Evolutionary conservation across 2,888 invertebrate species (phyloP).

Genomic region (Drosophila falleni): DNA sequence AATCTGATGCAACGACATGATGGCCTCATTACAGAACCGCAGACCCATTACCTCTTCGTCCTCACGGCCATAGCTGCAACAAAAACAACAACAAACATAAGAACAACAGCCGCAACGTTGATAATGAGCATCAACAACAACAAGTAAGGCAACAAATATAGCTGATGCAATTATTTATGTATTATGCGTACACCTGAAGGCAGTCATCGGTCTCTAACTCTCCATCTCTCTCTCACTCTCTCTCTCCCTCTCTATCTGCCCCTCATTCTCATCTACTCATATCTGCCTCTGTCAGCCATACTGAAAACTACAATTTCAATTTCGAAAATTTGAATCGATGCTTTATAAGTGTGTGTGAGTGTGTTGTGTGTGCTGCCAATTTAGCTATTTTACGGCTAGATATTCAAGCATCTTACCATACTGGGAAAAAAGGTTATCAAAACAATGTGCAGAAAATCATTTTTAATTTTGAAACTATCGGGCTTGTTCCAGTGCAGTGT

Average conservation of each 20-base stretch:
- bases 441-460: too few relatives aligned
- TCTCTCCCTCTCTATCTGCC: neutral
- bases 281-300: neutral
- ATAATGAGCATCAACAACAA: slow-evolving; percentile 3
- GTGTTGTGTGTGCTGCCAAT: neutral
- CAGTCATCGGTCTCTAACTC: neutral
- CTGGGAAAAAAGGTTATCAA: too few relatives aligned
- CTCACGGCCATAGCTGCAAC: slow-evolving; percentile 95
- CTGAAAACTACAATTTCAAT: slow-evolving; percentile 30
- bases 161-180: slow-evolving; percentile 35
- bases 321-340: slow-evolving; percentile 3
- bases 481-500: too few relatives aligned
- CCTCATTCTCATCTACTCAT: neutral
- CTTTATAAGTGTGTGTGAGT: neutral
- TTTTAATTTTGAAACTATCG: too few relatives aligned
- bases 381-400: neutral
- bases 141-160: neutral
- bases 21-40: slow-evolving; percentile 98
- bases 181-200: slow-evolving; percentile 10
- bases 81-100: slow-evolving; percentile 7
- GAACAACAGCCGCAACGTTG: neutral
- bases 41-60: slow-evolving; percentile 99
- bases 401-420: neutral
- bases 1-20: slow-evolving; percentile 95
- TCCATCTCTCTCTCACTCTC: neutral